A percentile compares a stretch with the other conserved stretches of the same genome.
These are phyloP conservation scores for Acromyrmex charruanus DNA, from an alignment of 1,140 invertebrate species.

Conservation along the genomic window DNA sequence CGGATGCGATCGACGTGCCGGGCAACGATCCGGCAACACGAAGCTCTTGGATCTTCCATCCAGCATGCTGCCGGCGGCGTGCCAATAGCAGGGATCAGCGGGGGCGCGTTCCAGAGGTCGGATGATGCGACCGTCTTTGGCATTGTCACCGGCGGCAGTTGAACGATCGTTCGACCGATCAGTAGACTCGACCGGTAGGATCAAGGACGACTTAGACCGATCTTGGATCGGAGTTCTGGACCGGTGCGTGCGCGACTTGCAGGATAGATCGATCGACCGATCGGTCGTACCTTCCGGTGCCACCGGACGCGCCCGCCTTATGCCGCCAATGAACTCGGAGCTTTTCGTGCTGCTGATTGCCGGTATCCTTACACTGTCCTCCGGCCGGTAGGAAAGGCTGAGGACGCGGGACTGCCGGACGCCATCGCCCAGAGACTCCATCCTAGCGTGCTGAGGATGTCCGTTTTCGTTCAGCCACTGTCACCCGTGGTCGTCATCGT, in stretches of 20 bases:
- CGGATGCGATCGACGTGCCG: slow-evolving; percentile 72
- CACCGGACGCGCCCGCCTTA: slow-evolving; percentile 63
- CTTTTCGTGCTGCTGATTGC: slow-evolving; percentile 71
- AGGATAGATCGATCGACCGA: slow-evolving; percentile 20
- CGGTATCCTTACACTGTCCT: slow-evolving; percentile 80
- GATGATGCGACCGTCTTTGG: slow-evolving; percentile 73
- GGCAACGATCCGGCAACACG: slow-evolving; percentile 79
- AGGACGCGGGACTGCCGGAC: slow-evolving; percentile 67
- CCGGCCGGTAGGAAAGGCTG: slow-evolving; percentile 81
- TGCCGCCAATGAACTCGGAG: slow-evolving; percentile 64
- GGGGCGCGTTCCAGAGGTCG: slow-evolving; percentile 75
- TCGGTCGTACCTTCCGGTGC: slow-evolving; percentile 15
- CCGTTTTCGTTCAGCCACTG: slow-evolving; percentile 85
- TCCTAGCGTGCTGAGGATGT: slow-evolving; percentile 69
- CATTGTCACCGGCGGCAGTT: neutral
- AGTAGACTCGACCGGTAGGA: neutral
- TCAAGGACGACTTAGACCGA: slow-evolving; percentile 40
- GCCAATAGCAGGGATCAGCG: slow-evolving; percentile 74
- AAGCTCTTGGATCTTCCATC: slow-evolving; percentile 83
- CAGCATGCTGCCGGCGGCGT: slow-evolving; percentile 76
- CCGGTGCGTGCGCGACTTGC: slow-evolving; percentile 3
- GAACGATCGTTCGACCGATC: slow-evolving; percentile 39
- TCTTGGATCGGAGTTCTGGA: slow-evolving; percentile 21
- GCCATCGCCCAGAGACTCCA: slow-evolving; percentile 51
- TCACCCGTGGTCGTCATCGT: slow-evolving; percentile 39